Percentiles rank a stretch among this genome's conserved stretches.
Conservation (phyloP, 2,888 invertebrate species). For the Ophraella communa region DNA sequence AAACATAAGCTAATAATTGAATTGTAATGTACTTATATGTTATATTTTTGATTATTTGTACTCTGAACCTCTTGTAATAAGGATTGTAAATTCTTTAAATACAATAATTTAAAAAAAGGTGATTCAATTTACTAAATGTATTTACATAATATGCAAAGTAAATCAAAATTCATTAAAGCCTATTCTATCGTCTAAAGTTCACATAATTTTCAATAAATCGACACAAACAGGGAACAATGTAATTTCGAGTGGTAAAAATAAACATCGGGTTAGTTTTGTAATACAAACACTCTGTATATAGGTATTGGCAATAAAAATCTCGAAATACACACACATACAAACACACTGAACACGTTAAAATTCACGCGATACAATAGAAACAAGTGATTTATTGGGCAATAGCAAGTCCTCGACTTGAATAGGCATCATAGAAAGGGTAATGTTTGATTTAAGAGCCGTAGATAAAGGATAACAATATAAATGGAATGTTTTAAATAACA, state of each 20-base stretch:
- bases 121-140: no score
- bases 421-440: conserved; percentile 33
- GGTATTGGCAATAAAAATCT: conserved; percentile 18
- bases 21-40: no score
- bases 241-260: neutral
- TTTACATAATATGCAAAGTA: no score
- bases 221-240: neutral
- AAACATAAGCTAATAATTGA: no score
- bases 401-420: conserved; percentile 32
- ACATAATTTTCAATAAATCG: no score
- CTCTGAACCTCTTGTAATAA: no score
- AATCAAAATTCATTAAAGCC: no score
- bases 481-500: conserved; percentile 54
- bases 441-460: conserved; percentile 45
- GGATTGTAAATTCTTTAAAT: no score
- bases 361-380: conserved; percentile 30
- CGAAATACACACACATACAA: no score
- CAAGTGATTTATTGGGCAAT: conserved; percentile 36
- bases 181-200: no score
- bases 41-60: no score
- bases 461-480: conserved; percentile 44
- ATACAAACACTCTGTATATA: conserved; percentile 21
- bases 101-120: no score
- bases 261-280: conserved; percentile 7
- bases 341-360: conserved; percentile 31